Conservation (phyloP, 2,797 vertebrate genomes). For the Manis pentadactyla region DNA sequence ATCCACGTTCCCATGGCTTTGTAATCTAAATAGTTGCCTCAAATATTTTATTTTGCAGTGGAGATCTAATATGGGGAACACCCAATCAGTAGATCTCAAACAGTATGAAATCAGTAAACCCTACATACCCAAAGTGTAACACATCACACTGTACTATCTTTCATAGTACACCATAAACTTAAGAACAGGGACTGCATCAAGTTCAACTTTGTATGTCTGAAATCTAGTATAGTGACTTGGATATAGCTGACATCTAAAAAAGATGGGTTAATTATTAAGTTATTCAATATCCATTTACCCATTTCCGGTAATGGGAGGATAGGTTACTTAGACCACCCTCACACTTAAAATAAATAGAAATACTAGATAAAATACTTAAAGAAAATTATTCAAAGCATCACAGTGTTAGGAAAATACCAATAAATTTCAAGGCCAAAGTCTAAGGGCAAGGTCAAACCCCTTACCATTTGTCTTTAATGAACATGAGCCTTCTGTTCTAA, state of each 20-base stretch:
- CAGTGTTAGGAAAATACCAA: neutral
- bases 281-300: neutral
- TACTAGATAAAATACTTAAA: neutral
- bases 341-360: neutral
- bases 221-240: neutral
- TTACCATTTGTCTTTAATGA: neutral
- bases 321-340: neutral
- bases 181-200: neutral
- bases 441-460: neutral
- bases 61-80: neutral
- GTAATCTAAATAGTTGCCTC: neutral
- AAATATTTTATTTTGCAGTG: constrained; percentile 7
- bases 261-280: neutral
- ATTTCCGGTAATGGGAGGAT: neutral
- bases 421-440: neutral
- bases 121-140: neutral
- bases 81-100: neutral
- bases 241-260: neutral
- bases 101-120: neutral
- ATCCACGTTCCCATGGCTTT: neutral
- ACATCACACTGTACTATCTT: neutral
- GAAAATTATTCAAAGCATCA: neutral
- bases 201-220: neutral
- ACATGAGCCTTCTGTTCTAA: neutral
- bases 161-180: neutral